Evolutionary conservation across 2,888 invertebrate genomes (phyloP).

Genomic region (Autographa gamma): DNA sequence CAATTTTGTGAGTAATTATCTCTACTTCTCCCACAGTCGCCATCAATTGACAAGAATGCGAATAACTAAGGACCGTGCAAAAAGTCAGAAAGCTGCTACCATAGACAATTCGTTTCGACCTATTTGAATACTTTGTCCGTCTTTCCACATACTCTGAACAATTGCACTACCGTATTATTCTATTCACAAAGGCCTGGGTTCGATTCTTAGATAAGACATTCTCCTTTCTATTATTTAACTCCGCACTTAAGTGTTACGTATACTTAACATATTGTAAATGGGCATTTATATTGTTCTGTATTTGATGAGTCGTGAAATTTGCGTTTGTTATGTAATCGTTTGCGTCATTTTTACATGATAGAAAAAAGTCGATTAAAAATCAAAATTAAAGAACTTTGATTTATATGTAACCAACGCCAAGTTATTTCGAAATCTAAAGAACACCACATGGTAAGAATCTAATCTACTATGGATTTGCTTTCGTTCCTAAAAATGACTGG

Average conservation of each 20-base stretch:
- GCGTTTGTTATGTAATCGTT: too few species aligned
- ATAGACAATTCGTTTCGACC: slow-evolving; percentile 46
- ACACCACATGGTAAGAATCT: too few species aligned
- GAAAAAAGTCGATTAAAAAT: too few species aligned
- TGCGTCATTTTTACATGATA: background rate
- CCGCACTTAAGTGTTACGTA: slow-evolving; percentile 33
- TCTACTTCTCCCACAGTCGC: background rate
- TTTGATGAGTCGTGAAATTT: background rate
- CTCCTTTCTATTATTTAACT: slow-evolving; percentile 47
- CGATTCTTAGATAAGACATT: slow-evolving; percentile 61
- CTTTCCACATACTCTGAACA: slow-evolving; percentile 34
- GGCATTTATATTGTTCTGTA: slow-evolving; percentile 21
- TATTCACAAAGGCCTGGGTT: slow-evolving; percentile 54
- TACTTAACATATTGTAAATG: slow-evolving; percentile 39
- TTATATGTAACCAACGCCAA: background rate
- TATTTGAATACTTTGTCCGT: slow-evolving; percentile 22
- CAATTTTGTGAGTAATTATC: background rate
- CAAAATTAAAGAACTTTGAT: too few species aligned
- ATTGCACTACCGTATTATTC: slow-evolving; percentile 58
- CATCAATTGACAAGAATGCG: background rate
- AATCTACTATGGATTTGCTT: too few species aligned
- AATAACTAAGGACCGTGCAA: slow-evolving; percentile 7
- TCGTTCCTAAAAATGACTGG: too few species aligned
- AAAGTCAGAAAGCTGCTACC: slow-evolving; percentile 21
- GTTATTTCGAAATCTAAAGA: too few species aligned